Evolutionary conservation across 2,888 invertebrate species (phyloP).

Genomic region (Willowsia nigromaculata): DNA sequence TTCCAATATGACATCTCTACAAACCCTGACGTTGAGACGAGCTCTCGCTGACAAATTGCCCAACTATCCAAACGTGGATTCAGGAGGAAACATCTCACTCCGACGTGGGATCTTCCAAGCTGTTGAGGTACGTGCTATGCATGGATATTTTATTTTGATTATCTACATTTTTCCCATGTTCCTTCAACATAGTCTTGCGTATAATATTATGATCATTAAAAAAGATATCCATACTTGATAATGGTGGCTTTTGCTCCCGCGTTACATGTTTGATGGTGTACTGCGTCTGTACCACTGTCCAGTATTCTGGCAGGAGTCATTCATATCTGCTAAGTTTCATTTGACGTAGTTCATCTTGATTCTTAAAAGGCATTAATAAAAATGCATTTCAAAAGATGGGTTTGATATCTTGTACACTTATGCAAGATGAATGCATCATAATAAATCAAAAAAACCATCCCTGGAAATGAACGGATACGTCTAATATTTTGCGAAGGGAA

Average conservation of each 20-base stretch:
- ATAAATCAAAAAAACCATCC: neutral
- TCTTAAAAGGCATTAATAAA: slow-evolving; percentile 47
- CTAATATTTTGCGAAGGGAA: too few relatives aligned
- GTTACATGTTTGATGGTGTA: neutral
- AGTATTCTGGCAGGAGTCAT: slow-evolving; percentile 5
- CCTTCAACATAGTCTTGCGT: neutral
- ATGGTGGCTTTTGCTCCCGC: neutral
- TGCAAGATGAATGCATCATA: neutral
- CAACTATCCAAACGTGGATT: slow-evolving; percentile 79
- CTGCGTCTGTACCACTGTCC: neutral
- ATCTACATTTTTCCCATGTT: neutral
- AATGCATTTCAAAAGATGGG: neutral
- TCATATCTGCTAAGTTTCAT: slow-evolving; percentile 51
- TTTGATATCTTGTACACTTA: neutral
- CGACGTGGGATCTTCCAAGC: slow-evolving; percentile 78
- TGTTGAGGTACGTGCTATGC: slow-evolving; percentile 73
- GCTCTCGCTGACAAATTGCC: slow-evolving; percentile 79
- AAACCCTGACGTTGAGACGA: slow-evolving; percentile 76
- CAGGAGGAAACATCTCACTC: slow-evolving; percentile 78
- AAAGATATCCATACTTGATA: neutral
- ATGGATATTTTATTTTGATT: neutral
- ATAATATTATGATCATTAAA: neutral
- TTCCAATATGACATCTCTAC: slow-evolving; percentile 78
- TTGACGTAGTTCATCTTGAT: slow-evolving; percentile 41
- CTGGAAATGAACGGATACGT: too few relatives aligned